Conservation (phyloP, 2,113 vertebrate species). For the Salvator merianae region DNA sequence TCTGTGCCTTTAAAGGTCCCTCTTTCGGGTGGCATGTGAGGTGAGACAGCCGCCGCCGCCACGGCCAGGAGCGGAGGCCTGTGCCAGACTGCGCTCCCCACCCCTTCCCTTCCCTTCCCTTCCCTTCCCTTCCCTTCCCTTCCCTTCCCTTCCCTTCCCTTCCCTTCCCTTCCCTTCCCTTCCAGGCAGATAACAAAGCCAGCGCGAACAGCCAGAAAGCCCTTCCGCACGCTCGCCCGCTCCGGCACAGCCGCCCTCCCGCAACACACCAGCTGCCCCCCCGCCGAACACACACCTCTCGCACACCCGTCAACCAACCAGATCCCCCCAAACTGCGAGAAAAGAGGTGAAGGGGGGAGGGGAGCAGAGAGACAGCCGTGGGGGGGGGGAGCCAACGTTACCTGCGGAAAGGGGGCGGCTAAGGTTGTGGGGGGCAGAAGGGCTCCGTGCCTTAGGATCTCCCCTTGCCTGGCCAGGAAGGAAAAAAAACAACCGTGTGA, state of each 20-base stretch:
- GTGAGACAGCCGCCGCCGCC: neutral
- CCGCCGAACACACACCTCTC: neutral
- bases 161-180: neutral
- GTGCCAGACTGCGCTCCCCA: neutral
- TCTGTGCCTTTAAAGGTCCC: slow-evolving; percentile 2
- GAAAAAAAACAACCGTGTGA: neutral
- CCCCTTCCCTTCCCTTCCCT: neutral
- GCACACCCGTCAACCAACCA: neutral
- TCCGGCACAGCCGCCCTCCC: neutral
- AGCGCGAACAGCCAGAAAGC: slow-evolving; percentile 6
- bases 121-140: neutral
- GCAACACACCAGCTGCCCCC: neutral
- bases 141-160: too few relatives aligned
- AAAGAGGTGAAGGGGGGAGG: neutral
- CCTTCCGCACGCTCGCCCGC: neutral
- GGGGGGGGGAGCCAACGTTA: neutral
- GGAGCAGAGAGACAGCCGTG: neutral
- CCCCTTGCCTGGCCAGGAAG: neutral
- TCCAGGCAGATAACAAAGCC: slow-evolving; percentile 26
- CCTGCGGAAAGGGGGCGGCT: slow-evolving; percentile 12
- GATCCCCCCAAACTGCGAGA: neutral
- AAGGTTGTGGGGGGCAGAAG: neutral
- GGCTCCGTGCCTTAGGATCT: neutral
- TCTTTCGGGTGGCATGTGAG: neutral
- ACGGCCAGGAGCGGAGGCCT: neutral